phyloP scores from a whole-genome alignment of 1,140 invertebrate species.

The Zaprionus capensis region DNA sequence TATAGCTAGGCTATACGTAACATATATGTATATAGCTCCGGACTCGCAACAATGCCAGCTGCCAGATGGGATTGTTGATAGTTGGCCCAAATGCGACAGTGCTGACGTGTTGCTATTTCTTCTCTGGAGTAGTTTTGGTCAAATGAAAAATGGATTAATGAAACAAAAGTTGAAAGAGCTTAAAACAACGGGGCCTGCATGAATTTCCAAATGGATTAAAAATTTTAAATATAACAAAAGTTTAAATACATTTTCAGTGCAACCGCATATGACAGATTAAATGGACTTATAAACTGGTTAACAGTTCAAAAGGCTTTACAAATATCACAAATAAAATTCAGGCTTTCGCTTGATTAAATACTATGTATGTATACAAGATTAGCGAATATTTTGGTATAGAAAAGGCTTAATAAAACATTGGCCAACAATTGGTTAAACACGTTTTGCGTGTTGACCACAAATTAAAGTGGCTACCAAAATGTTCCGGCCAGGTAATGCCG shows the following conservation, averaged over 20 bases:
- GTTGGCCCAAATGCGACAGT: constrained; percentile 60
- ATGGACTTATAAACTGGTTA: neutral
- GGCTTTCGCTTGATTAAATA: neutral
- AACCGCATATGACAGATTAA: neutral
- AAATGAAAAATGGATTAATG: neutral
- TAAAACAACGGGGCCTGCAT: neutral
- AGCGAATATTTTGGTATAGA: neutral
- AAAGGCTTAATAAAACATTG: constrained; percentile 23
- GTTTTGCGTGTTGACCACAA: constrained; percentile 61
- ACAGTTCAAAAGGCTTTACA: neutral
- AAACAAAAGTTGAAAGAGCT: neutral
- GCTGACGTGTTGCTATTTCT: constrained; percentile 63
- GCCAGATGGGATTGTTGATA: constrained; percentile 36
- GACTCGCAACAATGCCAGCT: constrained; percentile 11
- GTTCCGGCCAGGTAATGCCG: constrained; percentile 48
- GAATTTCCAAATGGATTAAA: neutral
- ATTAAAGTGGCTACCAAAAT: constrained; percentile 51
- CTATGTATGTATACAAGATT: neutral
- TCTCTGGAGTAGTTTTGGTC: constrained; percentile 2
- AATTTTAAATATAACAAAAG: neutral
- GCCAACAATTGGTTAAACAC: constrained; percentile 26
- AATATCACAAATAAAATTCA: neutral
- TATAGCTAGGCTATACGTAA: neutral
- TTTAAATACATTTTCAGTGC: neutral
- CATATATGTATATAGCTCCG: neutral